Evolutionary conservation across 2,888 invertebrate genomes (phyloP).

Genomic region (Sinhomidia bicolor): DNA sequence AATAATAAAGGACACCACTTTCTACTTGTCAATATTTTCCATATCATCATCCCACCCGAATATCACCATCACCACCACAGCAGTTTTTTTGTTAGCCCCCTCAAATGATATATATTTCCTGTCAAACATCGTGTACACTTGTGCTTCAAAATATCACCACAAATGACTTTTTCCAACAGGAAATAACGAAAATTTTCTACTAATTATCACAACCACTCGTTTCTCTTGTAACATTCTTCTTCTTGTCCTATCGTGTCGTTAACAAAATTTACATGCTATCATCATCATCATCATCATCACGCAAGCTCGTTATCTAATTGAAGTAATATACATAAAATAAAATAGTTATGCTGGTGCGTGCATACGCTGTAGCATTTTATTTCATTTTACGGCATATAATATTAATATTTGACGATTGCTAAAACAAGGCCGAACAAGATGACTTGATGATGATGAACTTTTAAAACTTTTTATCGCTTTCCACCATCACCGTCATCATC

Average conservation of each 20-base stretch:
- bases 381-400: background rate
- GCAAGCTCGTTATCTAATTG: constrained; percentile 45
- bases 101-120: constrained; percentile 53
- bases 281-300: background rate
- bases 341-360: background rate
- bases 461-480: constrained; percentile 69
- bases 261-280: too few relatives aligned
- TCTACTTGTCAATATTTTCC: constrained; percentile 5
- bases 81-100: constrained; percentile 25
- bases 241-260: too few relatives aligned
- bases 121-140: constrained; percentile 22
- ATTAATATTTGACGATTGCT: constrained; percentile 47
- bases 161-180: constrained; percentile 65
- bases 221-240: too few relatives aligned
- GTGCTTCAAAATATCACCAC: constrained; percentile 5
- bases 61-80: too few relatives aligned
- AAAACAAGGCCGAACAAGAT: constrained; percentile 27
- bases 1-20: too few relatives aligned
- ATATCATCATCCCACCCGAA: background rate
- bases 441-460: constrained; percentile 68
- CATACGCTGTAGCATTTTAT: too few relatives aligned
- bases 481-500: constrained; percentile 5
- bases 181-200: constrained; percentile 64
- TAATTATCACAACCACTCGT: constrained; percentile 50
- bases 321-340: constrained; percentile 38